Evolutionary conservation across 2,888 invertebrate genomes (phyloP), one percentile per base, ranked within the genome.

Genomic region (Ametastegia equiseti): DNA sequence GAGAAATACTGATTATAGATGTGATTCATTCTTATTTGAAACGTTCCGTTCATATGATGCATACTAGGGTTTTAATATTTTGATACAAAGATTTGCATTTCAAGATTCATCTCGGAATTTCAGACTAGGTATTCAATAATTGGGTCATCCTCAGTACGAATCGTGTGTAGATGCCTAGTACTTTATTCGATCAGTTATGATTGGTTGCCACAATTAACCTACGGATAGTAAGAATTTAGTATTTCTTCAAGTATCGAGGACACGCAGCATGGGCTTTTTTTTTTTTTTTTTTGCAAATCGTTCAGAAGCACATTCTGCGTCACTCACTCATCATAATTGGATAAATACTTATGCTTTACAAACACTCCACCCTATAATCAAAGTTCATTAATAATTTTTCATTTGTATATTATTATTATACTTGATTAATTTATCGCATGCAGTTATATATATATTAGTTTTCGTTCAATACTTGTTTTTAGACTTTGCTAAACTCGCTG

Each of bases 401-500:
- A 75, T 54, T 75, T 75, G 1, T 75, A 30, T n/a, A 71, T 23
- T 23, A 45, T n/a, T 15, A 65, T 42, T 69, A 45, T 54, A 71
- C 45, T 71, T 30, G 15, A 54, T 75, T 75, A 1, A 81, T 88
- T 88, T 86, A 87, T 85, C 83, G 89, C 90, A 90, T 90, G 90
- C 90, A 91, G 90, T 89, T 89, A 89, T n/a, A n/a, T n/a, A n/a
- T n/a, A n/a, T 89, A 60, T 60, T 36, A 84, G 82, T 86, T 80
- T 75, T 78, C 42, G 42, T 78, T 78, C 36, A 45, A 60, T 19
- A 75, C 19, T 54, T 78, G 42, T 90, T 87, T 85, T 86, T 89
- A 91, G 91, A 91, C 90, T 91, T 89, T 90, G 88, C 91, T 90
- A 91, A 90, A 87, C 86, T 91, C 88, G 89, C 89, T 89, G 90